A percentile compares a stretch with the other conserved stretches of the same genome.
These are phyloP conservation scores for Prorops nasuta DNA, from an alignment of 1,140 invertebrate species.

Conservation along the genomic window DNA sequence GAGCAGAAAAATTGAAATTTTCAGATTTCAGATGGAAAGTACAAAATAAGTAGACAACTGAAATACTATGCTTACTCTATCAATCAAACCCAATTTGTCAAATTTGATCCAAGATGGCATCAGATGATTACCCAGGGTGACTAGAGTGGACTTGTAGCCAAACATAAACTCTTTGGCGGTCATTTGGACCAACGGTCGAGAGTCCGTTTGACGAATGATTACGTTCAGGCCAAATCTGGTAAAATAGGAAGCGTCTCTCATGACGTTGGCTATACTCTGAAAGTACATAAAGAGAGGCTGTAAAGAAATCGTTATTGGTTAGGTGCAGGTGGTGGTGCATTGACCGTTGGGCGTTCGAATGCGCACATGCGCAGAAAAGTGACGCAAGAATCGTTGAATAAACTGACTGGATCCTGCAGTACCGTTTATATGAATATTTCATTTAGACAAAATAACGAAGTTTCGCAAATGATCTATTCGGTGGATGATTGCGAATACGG, in stretches of 20 bases:
- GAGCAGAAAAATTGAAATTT: no score
- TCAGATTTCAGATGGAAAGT: no score
- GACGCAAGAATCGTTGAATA: no score
- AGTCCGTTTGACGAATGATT: slow-evolving; percentile 65
- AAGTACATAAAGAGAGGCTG: slow-evolving; percentile 33
- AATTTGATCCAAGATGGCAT: slow-evolving; percentile 79
- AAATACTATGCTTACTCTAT: slow-evolving; percentile 63
- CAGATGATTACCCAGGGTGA: slow-evolving; percentile 74
- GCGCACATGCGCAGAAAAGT: no score
- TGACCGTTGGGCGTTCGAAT: neutral
- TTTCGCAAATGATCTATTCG: no score
- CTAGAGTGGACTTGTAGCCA: slow-evolving; percentile 70
- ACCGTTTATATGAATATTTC: no score
- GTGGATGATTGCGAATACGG: no score
- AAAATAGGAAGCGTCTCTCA: slow-evolving; percentile 63
- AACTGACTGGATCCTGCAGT: no score
- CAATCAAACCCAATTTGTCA: slow-evolving; percentile 78
- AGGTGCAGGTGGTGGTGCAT: neutral
- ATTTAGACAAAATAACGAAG: no score
- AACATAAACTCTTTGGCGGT: slow-evolving; percentile 84
- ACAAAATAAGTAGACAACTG: neutral
- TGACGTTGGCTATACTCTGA: slow-evolving; percentile 78
- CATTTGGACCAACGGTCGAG: slow-evolving; percentile 70
- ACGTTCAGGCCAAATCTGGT: slow-evolving; percentile 68
- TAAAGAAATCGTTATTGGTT: slow-evolving; percentile 11